Percentiles rank a stretch among this genome's conserved stretches.
These are phyloP conservation scores for Meandrina meandrites DNA, from an alignment of 92 coral and sea anemone genomes.

Conservation along the genomic window DNA sequence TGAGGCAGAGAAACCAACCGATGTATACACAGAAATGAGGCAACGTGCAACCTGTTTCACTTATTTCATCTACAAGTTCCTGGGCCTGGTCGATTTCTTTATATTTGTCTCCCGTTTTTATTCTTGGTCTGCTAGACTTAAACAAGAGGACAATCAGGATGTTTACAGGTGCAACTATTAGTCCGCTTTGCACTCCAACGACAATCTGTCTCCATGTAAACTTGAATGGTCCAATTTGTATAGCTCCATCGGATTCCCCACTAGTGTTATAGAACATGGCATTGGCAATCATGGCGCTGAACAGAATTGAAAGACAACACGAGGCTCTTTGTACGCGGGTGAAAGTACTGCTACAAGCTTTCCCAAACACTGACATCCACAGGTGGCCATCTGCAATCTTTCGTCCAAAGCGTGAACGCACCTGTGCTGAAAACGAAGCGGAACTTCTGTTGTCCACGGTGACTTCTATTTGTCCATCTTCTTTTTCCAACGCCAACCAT, in stretches of 20 bases:
- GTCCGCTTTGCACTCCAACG: constrained; percentile 65
- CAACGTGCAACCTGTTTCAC: constrained; percentile 20
- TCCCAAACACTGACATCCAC: constrained; percentile 63
- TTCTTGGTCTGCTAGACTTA: neutral
- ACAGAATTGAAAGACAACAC: constrained; percentile 50
- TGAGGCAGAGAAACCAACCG: constrained; percentile 66
- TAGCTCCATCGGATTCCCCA: constrained; percentile 23
- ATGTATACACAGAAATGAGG: constrained; percentile 72
- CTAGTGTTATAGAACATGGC: constrained; percentile 64
- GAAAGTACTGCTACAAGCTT: constrained; percentile 44
- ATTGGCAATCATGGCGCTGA: constrained; percentile 61
- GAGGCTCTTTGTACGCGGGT: constrained; percentile 68
- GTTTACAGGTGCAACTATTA: constrained; percentile 60
- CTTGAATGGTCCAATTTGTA: constrained; percentile 58
- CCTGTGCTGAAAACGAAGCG: constrained; percentile 29
- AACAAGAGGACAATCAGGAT: constrained; percentile 55
- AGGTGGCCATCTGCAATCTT: constrained; percentile 63
- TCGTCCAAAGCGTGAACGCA: constrained; percentile 47
- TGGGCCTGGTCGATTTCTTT: neutral
- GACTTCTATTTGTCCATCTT: constrained; percentile 47
- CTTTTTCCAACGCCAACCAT: constrained; percentile 66
- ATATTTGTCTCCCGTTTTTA: neutral
- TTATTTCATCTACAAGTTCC: constrained; percentile 10
- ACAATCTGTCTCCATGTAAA: constrained; percentile 45
- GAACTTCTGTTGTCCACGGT: neutral